phyloP scores from a whole-genome alignment of 2,888 invertebrate genomes.

The Melanotus villosus region DNA sequence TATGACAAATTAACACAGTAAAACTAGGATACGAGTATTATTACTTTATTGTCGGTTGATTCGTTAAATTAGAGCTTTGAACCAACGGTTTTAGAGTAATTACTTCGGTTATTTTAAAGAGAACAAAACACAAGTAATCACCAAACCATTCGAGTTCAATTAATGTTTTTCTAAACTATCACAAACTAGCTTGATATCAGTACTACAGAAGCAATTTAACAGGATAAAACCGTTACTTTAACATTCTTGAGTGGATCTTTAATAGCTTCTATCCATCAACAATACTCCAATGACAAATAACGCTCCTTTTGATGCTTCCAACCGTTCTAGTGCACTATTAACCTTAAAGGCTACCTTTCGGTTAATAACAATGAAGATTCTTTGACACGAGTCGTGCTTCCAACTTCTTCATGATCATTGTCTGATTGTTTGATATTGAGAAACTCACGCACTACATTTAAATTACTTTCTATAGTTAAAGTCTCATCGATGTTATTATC shows the following conservation, averaged over 20 bases:
- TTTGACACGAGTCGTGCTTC: constrained; percentile 11
- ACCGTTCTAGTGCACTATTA: constrained; percentile 40
- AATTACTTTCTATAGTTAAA: background rate
- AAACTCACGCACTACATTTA: background rate
- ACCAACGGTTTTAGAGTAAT: constrained; percentile 36
- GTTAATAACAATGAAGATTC: constrained; percentile 11
- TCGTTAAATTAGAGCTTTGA: background rate
- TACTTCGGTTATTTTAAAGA: constrained; percentile 38
- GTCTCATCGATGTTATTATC: no score
- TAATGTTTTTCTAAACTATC: constrained; percentile 42
- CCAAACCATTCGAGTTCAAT: constrained; percentile 37
- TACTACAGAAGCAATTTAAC: constrained; percentile 39
- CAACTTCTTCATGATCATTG: background rate
- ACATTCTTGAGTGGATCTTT: constrained; percentile 37
- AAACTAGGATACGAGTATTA: background rate
- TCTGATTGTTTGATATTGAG: background rate
- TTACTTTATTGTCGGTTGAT: background rate
- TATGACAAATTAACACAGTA: no score
- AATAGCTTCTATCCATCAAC: constrained; percentile 40
- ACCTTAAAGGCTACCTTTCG: constrained; percentile 28
- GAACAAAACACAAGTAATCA: constrained; percentile 37
- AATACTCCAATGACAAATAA: constrained; percentile 40
- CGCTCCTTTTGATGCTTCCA: background rate
- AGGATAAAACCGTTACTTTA: constrained; percentile 35
- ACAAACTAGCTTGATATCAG: constrained; percentile 32